Base-by-base conservation (phyloP, 2,113 vertebrate species). In the Erythrocebus patas region DNA sequence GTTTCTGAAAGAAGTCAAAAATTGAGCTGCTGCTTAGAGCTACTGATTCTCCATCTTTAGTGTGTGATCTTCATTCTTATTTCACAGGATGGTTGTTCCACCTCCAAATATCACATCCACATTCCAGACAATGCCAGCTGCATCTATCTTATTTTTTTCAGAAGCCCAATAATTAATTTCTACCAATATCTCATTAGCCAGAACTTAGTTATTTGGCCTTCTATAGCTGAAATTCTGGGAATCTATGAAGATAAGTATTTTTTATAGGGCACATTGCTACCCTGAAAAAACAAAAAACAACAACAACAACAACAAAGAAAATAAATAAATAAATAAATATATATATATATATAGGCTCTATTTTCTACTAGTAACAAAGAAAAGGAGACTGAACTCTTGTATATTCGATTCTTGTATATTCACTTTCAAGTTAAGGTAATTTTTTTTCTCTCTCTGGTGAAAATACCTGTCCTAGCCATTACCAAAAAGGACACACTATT, bases 341-440 rank as follows among this genome's bases (percentile, higher is more conserved):
- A 23, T 11, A 13, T 27, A 6, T 64, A 32, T 64, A 38, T 27
- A 8, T 40, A 50, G 9, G 4, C 83, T 92, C 61, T 96, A 7
- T 81, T 50, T 83, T 86, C 32, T 93, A 10, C 75, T 61, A 84
- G 84, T 50, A 86, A 70, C 86, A 85, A 75, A 93, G 40, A 94
- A 81, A 2, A 13, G 32, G 40, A 83, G 40, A 76, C 4, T 52
- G 27, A 40, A 73, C 52, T 90, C 55, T 92, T 97, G 75, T 43
- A 92, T 90, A 75, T 45, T 57, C 0, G 7, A 55, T 55, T 55
- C 18, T 55, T 55, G 18, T 55, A 55, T 55, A 93, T 97, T 93
- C 27, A 87, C 64, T 95, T 96, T 88, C 50, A 81, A 93, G 59
- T 91, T 27, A 86, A 81, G 73, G 23, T 66, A 30, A 52, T 82